Conservation (phyloP, 37 sponge, comb jelly and placozoan genomes). For the Beroe forskalii region DNA sequence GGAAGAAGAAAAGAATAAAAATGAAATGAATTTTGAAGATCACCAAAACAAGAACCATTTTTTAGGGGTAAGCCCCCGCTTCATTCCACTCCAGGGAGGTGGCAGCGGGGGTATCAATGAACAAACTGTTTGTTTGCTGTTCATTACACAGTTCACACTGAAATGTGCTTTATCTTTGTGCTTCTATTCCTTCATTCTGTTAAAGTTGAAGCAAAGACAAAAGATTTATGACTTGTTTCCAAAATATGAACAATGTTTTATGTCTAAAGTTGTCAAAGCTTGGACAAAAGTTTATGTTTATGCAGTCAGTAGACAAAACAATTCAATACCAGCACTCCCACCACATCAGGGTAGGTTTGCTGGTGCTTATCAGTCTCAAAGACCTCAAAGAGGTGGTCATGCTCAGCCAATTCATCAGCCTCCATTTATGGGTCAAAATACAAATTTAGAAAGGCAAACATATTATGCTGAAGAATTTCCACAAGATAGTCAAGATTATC, state of each 20-base stretch:
- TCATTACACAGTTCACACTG: neutral
- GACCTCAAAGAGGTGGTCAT: too few species aligned
- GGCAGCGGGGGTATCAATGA: slow-evolving; percentile 66
- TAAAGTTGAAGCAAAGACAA: neutral
- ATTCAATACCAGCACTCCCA: too few species aligned
- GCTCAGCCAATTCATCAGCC: too few species aligned
- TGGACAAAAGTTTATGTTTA: neutral
- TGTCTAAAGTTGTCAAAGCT: neutral
- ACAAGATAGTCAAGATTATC: too few species aligned
- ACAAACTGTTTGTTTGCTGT: neutral
- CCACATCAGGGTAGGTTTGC: too few species aligned
- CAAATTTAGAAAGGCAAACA: too few species aligned
- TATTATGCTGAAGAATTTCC: too few species aligned
- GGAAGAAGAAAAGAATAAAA: neutral
- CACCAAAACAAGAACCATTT: slow-evolving; percentile 24
- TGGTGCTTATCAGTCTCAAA: too few species aligned
- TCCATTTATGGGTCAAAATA: too few species aligned
- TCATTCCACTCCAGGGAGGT: slow-evolving; percentile 11
- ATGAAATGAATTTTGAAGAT: neutral
- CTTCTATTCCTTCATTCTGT: neutral
- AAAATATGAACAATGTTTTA: neutral
- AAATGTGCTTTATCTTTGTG: neutral
- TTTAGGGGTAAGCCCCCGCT: slow-evolving; percentile 62
- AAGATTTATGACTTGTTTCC: neutral
- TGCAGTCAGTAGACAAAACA: neutral